Conservation (phyloP, 1,140 invertebrate species). For the Hylaeus anthracinus region DNA sequence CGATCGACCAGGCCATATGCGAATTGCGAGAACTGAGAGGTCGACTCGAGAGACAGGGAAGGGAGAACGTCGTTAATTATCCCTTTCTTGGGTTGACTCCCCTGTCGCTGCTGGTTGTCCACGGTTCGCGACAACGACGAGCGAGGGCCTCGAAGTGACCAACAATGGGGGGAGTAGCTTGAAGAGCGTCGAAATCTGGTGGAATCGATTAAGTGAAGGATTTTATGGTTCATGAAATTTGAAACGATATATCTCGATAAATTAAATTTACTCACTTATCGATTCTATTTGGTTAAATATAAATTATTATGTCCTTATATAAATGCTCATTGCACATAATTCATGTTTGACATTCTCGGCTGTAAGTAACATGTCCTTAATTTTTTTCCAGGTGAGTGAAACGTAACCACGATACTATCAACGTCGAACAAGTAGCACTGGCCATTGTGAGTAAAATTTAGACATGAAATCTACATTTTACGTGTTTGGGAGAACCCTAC, state of each 20-base stretch:
- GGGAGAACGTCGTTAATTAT: slow-evolving; percentile 68
- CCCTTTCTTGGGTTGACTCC: slow-evolving; percentile 41
- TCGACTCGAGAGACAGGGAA: slow-evolving; percentile 13
- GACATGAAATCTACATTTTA: background rate
- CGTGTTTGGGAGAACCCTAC: too few relatives aligned
- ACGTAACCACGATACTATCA: background rate
- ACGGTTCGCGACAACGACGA: slow-evolving; percentile 12
- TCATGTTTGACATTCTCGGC: too few relatives aligned
- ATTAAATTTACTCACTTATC: too few relatives aligned
- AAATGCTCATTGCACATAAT: too few relatives aligned
- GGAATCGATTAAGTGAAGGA: too few relatives aligned
- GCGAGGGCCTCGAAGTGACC: background rate
- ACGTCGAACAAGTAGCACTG: background rate
- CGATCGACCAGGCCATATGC: slow-evolving; percentile 40
- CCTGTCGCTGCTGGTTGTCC: background rate
- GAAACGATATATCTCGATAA: too few relatives aligned
- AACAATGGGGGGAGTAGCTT: too few relatives aligned
- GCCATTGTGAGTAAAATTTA: background rate
- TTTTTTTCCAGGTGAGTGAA: slow-evolving; percentile 13
- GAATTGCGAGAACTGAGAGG: slow-evolving; percentile 28
- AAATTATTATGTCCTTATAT: too few relatives aligned
- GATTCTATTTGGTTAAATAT: too few relatives aligned
- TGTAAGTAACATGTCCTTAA: background rate
- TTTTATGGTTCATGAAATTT: too few relatives aligned
- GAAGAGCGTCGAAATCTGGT: too few relatives aligned